Conservation (phyloP, 1,140 invertebrate genomes). For the Arctopsyche grandis region DNA sequence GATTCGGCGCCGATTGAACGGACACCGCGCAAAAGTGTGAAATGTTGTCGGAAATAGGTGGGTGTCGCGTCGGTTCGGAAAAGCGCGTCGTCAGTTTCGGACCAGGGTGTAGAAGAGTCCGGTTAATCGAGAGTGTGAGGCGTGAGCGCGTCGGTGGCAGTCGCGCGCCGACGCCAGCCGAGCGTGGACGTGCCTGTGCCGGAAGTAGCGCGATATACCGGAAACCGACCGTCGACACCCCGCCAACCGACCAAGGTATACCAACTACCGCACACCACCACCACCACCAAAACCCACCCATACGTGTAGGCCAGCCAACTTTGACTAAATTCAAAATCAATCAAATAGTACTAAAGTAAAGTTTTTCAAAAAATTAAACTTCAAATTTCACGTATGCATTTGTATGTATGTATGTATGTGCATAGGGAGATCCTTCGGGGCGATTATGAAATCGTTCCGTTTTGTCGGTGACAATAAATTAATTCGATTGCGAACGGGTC, state of each 20-base stretch:
- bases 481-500: not conserved
- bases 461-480: constrained; percentile 2
- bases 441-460: not conserved
- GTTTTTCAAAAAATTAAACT: not conserved
- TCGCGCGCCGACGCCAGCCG: constrained; percentile 9
- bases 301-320: too few relatives aligned
- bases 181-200: not conserved
- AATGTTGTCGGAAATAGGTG: too few relatives aligned
- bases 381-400: not conserved
- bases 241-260: not conserved
- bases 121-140: not conserved
- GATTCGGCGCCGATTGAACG: too few relatives aligned
- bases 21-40: too few relatives aligned
- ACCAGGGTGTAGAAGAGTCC: not conserved
- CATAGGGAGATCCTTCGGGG: not conserved
- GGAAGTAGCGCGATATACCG: not conserved
- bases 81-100: not conserved
- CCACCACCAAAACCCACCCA: too few relatives aligned
- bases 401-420: not conserved
- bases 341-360: too few relatives aligned
- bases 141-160: not conserved
- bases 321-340: too few relatives aligned
- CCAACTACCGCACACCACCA: not conserved
- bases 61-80: not conserved
- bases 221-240: not conserved